Conservation (phyloP, 1,140 invertebrate species). For the Pararge aegeria region DNA sequence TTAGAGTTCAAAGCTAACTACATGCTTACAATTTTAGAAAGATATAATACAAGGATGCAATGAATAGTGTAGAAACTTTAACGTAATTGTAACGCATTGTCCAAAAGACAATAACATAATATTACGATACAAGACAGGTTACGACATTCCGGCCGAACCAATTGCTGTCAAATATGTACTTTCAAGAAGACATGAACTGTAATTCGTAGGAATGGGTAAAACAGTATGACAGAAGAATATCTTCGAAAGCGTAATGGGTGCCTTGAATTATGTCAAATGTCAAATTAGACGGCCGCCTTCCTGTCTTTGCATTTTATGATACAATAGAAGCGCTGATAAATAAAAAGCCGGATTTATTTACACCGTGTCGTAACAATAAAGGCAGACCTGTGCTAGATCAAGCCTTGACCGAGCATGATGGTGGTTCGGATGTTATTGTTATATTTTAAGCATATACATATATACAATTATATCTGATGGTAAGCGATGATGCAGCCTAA, state of each 20-base stretch:
- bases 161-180: constrained; percentile 8
- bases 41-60: too few species aligned
- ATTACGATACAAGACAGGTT: background rate
- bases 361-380: constrained; percentile 31
- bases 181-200: background rate
- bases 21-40: too few species aligned
- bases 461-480: too few species aligned
- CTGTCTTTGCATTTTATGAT: constrained; percentile 67
- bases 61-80: too few species aligned
- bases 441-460: too few species aligned
- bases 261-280: constrained; percentile 67
- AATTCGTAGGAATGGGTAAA: constrained; percentile 6
- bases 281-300: constrained; percentile 67
- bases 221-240: constrained; percentile 28
- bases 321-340: constrained; percentile 61
- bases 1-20: too few species aligned
- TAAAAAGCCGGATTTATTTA: constrained; percentile 25
- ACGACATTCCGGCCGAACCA: background rate
- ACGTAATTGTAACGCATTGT: background rate
- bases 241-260: constrained; percentile 43
- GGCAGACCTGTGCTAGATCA: background rate
- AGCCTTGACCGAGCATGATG: too few species aligned
- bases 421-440: too few species aligned
- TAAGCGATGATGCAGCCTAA: too few species aligned
- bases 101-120: background rate